These are phyloP conservation scores for Tragopan temminckii DNA, from an alignment of 2,797 vertebrate species.

Conservation along the genomic window DNA sequence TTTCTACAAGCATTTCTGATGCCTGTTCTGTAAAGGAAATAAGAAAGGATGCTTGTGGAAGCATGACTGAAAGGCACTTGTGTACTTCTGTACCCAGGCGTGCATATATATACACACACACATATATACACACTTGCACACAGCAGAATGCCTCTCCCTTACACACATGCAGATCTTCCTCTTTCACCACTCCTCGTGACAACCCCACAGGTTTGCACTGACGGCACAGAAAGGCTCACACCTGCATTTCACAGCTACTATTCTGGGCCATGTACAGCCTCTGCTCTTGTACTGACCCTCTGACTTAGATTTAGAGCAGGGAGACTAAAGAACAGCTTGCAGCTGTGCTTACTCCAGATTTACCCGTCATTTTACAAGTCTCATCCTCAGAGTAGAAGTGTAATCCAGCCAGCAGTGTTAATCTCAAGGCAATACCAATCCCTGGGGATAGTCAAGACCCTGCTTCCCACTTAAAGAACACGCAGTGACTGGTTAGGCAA, in stretches of 20 bases:
- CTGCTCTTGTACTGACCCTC: not conserved
- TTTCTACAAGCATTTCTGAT: not conserved
- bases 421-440: constrained; percentile 11
- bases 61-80: not conserved
- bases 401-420: not conserved
- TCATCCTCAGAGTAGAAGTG: constrained; percentile 31
- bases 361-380: constrained; percentile 43
- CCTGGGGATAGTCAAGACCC: not conserved
- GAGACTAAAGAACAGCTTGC: not conserved
- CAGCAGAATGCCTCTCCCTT: not conserved
- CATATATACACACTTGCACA: not conserved
- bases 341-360: constrained; percentile 34
- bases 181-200: not conserved
- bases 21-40: not conserved
- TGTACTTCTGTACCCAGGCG: not conserved
- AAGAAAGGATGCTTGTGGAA: not conserved
- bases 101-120: too few relatives aligned
- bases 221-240: not conserved
- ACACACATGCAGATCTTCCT: not conserved
- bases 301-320: not conserved
- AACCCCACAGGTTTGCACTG: not conserved
- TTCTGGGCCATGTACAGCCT: constrained; percentile 1
- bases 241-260: not conserved
- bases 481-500: constrained; percentile 57
- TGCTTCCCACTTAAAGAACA: constrained; percentile 51